Conservation (phyloP, 2,113 vertebrate species). For the Mesembrinibis cayennensis region DNA sequence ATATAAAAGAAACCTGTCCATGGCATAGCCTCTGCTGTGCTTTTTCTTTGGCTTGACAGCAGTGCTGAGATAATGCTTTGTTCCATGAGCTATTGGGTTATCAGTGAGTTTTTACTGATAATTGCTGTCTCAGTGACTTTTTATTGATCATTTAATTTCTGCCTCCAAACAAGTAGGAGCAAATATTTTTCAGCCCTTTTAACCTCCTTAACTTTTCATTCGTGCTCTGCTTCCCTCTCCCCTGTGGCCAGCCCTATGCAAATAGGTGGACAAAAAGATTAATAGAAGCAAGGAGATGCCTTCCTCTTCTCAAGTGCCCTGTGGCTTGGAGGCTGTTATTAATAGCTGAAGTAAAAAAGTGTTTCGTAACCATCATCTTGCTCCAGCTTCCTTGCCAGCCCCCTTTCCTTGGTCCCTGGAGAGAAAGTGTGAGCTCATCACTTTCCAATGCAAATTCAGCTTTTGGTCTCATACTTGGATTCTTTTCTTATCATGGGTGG, state of each 20-base stretch:
- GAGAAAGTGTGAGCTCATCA: constrained; percentile 70
- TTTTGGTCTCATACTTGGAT: constrained; percentile 57
- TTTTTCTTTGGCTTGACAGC: not conserved
- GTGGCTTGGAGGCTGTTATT: constrained; percentile 62
- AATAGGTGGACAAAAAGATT: constrained; percentile 53
- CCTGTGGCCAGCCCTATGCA: constrained; percentile 42
- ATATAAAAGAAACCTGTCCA: not conserved
- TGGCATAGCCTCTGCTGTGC: not conserved
- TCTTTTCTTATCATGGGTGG: constrained; percentile 53
- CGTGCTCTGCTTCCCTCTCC: not conserved
- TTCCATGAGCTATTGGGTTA: constrained; percentile 21
- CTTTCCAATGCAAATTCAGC: constrained; percentile 66
- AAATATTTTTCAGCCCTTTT: constrained; percentile 63
- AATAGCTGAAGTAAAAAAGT: constrained; percentile 58
- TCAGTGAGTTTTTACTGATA: constrained; percentile 10
- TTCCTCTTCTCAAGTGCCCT: constrained; percentile 40
- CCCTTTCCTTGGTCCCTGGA: constrained; percentile 48
- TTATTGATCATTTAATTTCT: constrained; percentile 59
- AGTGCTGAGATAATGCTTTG: not conserved
- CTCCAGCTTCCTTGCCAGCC: constrained; percentile 25
- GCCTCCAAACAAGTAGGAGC: constrained; percentile 55
- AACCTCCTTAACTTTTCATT: constrained; percentile 56
- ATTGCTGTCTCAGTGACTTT: constrained; percentile 49
- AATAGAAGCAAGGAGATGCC: constrained; percentile 61
- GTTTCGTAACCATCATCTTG: constrained; percentile 40